Evolutionary conservation across 2,888 invertebrate genomes (phyloP).

Genomic region (Coremacera marginata): DNA sequence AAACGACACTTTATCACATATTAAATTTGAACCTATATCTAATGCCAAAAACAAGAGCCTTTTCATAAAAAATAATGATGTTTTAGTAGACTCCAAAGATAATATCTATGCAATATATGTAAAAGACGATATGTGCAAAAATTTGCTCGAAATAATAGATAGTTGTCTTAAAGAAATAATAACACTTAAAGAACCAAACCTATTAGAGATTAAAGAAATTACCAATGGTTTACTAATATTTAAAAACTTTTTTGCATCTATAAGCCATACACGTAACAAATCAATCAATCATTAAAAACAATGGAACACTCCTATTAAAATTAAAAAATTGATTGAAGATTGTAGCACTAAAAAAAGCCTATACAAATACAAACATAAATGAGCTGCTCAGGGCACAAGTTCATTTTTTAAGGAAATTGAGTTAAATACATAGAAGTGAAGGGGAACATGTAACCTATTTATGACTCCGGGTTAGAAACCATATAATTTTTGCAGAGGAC

Average conservation of each 20-base stretch:
- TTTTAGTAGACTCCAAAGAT: conserved; percentile 37
- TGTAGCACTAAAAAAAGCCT: conserved; percentile 34
- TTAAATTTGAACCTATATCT: conserved; percentile 39
- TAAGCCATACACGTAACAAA: conserved; percentile 34
- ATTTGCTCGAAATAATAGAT: conserved; percentile 24
- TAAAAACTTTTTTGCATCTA: conserved; percentile 32
- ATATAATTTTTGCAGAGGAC: too few relatives aligned
- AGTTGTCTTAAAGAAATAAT: conserved; percentile 35
- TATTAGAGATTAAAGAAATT: conserved; percentile 31
- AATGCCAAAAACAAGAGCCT: conserved; percentile 36
- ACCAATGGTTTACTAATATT: conserved; percentile 37
- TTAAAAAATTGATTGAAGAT: conserved; percentile 42
- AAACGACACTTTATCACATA: conserved; percentile 27
- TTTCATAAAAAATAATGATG: conserved; percentile 25
- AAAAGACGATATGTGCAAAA: conserved; percentile 36
- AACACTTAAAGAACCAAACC: conserved; percentile 33
- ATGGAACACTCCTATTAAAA: conserved; percentile 39
- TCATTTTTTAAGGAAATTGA: too few relatives aligned
- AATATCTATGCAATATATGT: conserved; percentile 26
- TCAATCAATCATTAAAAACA: conserved; percentile 34
- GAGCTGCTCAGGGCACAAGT: too few relatives aligned
- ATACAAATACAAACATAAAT: conserved; percentile 23
- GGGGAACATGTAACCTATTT: too few relatives aligned
- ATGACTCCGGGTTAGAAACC: too few relatives aligned
- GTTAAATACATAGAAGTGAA: too few relatives aligned